A percentile compares a stretch with the other conserved stretches of the same genome.
These are phyloP conservation scores for Crepidodera aurea DNA, from an alignment of 2,888 invertebrate species.

Conservation along the genomic window DNA sequence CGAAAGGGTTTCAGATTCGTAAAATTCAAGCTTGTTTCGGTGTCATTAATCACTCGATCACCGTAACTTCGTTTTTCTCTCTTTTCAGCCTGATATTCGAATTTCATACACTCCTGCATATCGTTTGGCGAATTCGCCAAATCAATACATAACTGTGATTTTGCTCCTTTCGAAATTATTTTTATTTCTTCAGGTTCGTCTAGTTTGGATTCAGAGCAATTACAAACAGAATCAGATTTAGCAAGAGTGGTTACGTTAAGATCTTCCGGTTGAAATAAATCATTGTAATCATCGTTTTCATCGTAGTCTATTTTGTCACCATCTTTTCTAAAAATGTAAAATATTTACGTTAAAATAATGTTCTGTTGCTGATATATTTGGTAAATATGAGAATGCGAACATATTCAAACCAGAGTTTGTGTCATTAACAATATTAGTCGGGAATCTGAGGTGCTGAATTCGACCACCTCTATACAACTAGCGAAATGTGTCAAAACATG, in stretches of 20 bases:
- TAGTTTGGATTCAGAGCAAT: neutral
- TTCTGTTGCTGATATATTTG: no score
- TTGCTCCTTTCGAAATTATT: conserved; percentile 5
- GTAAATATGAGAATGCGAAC: no score
- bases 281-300: neutral
- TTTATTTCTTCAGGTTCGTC: neutral
- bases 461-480: no score
- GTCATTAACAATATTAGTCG: no score
- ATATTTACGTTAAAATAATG: neutral
- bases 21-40: conserved; percentile 45
- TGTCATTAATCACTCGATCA: conserved; percentile 27
- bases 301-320: conserved; percentile 28
- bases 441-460: no score
- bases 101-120: conserved; percentile 39
- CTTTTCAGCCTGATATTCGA: conserved; percentile 27
- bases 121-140: conserved; percentile 40
- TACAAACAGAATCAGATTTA: neutral
- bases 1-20: conserved; percentile 66
- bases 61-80: conserved; percentile 3
- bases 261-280: neutral
- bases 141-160: conserved; percentile 36
- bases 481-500: no score
- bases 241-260: neutral
- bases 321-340: conserved; percentile 27
- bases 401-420: no score